phyloP scores from a whole-genome alignment of 2,797 vertebrate species.

The Lacerta agilis region DNA sequence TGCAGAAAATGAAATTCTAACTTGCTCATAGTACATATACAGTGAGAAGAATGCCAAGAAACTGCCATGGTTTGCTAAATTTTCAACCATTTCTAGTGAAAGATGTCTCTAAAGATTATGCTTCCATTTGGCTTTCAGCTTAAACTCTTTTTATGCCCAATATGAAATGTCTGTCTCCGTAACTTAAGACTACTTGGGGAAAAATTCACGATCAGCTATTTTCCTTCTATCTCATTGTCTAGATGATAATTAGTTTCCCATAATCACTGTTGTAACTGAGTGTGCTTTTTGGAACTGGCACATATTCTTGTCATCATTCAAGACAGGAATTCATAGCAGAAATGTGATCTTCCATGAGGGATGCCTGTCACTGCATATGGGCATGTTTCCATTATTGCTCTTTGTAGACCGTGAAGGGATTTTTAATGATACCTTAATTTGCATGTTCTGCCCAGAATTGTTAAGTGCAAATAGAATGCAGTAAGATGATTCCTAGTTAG shows the following conservation, averaged over 20 bases:
- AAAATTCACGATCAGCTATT: neutral
- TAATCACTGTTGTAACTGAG: conserved; percentile 14
- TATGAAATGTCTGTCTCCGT: neutral
- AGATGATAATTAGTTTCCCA: conserved; percentile 31
- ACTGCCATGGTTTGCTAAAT: neutral
- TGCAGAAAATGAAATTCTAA: conserved; percentile 30
- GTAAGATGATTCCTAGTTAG: neutral
- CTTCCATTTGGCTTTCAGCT: neutral
- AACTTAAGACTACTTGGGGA: conserved; percentile 19
- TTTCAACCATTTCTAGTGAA: neutral
- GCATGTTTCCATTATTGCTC: neutral
- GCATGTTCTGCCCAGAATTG: neutral
- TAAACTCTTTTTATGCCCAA: conserved; percentile 19
- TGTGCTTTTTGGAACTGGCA: conserved; percentile 7
- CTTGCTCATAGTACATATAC: conserved; percentile 1
- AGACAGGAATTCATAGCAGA: neutral
- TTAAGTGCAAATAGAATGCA: neutral
- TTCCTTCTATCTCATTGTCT: conserved; percentile 37
- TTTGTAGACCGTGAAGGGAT: conserved; percentile 3
- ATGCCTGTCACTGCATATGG: neutral
- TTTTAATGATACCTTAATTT: neutral
- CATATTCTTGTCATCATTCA: neutral
- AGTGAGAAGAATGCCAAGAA: conserved; percentile 1
- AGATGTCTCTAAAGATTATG: conserved; percentile 16
- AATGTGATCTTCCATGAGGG: neutral